Evolutionary conservation across 2,797 vertebrate species (phyloP).

Genomic region (Buphagus erythrorhynchus): DNA sequence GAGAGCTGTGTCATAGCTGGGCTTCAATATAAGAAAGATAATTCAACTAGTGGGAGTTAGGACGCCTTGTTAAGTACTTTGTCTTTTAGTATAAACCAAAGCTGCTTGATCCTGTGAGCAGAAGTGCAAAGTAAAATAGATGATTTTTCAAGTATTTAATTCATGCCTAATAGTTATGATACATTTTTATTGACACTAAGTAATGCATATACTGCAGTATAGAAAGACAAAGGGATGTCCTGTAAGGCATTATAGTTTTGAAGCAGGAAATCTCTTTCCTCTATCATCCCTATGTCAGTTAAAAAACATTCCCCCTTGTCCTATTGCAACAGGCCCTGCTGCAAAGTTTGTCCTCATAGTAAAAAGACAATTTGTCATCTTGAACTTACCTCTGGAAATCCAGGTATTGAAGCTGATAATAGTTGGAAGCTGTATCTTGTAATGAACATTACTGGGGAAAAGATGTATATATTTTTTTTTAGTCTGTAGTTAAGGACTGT

Average conservation of each 20-base stretch:
- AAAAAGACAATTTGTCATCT: background rate
- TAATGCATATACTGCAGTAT: rapidly evolving
- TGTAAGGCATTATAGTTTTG: background rate
- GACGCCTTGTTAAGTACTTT: rapidly evolving
- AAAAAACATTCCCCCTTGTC: background rate
- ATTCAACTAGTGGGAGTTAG: background rate
- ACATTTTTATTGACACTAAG: background rate
- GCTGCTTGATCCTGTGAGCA: background rate
- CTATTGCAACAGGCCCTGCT: background rate
- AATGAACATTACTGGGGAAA: background rate
- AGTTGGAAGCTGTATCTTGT: background rate
- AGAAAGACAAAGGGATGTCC: background rate
- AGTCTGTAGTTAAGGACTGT: background rate
- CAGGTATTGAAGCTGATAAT: background rate
- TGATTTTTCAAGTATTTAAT: background rate
- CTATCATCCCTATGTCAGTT: background rate
- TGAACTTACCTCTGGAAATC: background rate
- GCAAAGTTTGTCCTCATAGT: background rate
- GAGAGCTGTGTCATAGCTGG: background rate
- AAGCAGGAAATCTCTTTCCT: background rate
- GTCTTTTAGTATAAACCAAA: background rate
- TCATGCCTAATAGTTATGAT: background rate
- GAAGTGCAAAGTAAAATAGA: background rate
- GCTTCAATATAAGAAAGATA: background rate
- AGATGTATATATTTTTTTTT: background rate